phyloP scores from a whole-genome alignment of 2,113 vertebrate genomes.

The Oriolus oriolus region DNA sequence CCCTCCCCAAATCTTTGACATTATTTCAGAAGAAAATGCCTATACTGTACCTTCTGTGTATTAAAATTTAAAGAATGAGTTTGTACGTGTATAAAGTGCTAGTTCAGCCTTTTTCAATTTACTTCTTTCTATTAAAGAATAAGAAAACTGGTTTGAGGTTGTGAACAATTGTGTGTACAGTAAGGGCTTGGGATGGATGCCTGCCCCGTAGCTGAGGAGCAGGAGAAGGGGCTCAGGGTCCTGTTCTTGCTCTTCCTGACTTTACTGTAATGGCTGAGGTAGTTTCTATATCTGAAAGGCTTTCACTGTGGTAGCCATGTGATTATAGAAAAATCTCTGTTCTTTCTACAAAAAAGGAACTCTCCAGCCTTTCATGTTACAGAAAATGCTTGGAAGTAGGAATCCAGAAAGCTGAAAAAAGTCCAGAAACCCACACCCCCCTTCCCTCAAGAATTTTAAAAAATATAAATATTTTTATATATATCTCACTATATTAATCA shows the following conservation, averaged over 20 bases:
- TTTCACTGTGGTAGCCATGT: fast-evolving
- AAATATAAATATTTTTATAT: not conserved
- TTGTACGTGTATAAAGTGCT: conserved; percentile 2
- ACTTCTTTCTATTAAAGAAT: not conserved
- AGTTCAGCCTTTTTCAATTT: conserved; percentile 1
- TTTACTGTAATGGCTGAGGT: not conserved
- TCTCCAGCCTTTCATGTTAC: not conserved
- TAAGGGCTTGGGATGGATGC: fast-evolving
- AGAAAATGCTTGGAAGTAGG: not conserved
- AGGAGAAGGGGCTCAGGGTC: not conserved
- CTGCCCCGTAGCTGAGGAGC: not conserved
- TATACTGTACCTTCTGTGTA: not conserved
- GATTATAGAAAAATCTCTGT: not conserved
- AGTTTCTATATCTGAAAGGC: not conserved
- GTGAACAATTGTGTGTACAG: not conserved
- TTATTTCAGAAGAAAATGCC: not conserved
- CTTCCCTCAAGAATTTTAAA: not conserved
- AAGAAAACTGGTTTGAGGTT: not conserved
- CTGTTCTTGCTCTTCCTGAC: not conserved
- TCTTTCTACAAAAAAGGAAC: not conserved
- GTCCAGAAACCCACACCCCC: not conserved
- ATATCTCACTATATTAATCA: not conserved
- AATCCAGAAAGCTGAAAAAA: not conserved
- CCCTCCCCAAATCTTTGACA: not conserved
- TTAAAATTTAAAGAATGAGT: conserved; percentile 14